Conservation (phyloP, 2,888 invertebrate genomes). For the Mesorhabditis belari region DNA sequence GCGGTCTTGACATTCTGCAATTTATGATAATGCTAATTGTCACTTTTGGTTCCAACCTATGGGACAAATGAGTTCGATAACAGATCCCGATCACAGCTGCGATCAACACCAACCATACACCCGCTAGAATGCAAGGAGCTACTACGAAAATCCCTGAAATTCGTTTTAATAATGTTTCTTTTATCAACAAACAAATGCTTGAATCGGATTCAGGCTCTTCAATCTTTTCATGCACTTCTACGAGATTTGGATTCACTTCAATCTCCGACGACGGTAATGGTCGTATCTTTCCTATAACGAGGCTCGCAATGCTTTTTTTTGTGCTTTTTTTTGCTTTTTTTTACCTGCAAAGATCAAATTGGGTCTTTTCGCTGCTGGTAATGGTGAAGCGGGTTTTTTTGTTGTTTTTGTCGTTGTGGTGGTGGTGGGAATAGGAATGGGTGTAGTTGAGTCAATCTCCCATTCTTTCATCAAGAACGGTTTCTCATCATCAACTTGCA, state of each 20-base stretch:
- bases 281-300: neutral
- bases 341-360: too few species aligned
- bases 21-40: too few species aligned
- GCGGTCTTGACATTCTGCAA: neutral
- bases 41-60: neutral
- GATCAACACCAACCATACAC: slow-evolving; percentile 34
- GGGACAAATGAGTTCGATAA: neutral
- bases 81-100: slow-evolving; percentile 25
- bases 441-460: slow-evolving; percentile 6
- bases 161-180: neutral
- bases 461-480: slow-evolving; percentile 37
- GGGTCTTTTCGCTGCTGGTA: neutral
- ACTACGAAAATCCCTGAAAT: slow-evolving; percentile 33
- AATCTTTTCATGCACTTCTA: neutral
- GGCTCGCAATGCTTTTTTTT: too few species aligned
- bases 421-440: slow-evolving; percentile 4
- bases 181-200: neutral
- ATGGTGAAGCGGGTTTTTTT: slow-evolving; percentile 7
- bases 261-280: neutral
- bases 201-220: slow-evolving; percentile 3
- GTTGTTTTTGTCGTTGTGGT: slow-evolving; percentile 8
- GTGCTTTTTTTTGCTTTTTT: too few species aligned
- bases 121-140: slow-evolving; percentile 14
- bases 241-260: neutral
- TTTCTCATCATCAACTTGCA: slow-evolving; percentile 11